A percentile compares a stretch with the other conserved stretches of the same genome.
Conservation (phyloP, 2,888 invertebrate genomes). For the Tethea ocularis region DNA sequence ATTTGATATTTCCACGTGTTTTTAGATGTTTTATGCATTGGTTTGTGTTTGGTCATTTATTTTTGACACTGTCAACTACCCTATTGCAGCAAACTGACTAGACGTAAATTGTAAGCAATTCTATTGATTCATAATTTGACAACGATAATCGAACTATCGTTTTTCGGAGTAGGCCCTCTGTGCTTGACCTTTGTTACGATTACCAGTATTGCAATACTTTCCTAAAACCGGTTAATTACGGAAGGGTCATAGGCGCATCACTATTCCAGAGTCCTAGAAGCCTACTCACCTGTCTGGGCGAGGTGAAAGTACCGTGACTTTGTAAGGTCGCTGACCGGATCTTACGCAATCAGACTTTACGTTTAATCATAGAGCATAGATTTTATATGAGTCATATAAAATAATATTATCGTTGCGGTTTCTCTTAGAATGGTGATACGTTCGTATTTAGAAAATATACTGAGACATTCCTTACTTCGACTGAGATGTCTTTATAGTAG, state of each 20-base stretch:
- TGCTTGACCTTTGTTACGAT: neutral
- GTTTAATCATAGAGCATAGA: neutral
- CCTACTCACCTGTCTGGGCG: neutral
- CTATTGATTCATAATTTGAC: too few species aligned
- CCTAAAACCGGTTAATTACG: conserved; percentile 12
- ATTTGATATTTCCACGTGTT: too few species aligned
- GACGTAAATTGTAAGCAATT: too few species aligned
- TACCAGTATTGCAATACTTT: neutral
- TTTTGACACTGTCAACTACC: too few species aligned
- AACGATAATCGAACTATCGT: too few species aligned
- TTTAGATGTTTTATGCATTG: too few species aligned
- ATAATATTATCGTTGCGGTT: neutral
- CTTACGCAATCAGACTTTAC: conserved; percentile 24
- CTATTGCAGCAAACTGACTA: too few species aligned
- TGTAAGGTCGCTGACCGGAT: conserved; percentile 30
- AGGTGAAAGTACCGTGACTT: conserved; percentile 25
- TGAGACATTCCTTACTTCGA: too few species aligned
- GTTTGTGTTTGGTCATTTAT: too few species aligned
- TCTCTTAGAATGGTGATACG: neutral
- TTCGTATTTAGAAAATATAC: neutral
- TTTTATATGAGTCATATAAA: neutral
- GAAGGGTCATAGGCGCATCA: conserved; percentile 13
- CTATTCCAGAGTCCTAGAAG: neutral
- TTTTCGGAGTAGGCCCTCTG: neutral
- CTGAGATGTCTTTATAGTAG: too few species aligned